These are phyloP conservation scores for Solenodon paradoxus DNA, from an alignment of 2,113 vertebrate genomes.

Conservation along the genomic window DNA sequence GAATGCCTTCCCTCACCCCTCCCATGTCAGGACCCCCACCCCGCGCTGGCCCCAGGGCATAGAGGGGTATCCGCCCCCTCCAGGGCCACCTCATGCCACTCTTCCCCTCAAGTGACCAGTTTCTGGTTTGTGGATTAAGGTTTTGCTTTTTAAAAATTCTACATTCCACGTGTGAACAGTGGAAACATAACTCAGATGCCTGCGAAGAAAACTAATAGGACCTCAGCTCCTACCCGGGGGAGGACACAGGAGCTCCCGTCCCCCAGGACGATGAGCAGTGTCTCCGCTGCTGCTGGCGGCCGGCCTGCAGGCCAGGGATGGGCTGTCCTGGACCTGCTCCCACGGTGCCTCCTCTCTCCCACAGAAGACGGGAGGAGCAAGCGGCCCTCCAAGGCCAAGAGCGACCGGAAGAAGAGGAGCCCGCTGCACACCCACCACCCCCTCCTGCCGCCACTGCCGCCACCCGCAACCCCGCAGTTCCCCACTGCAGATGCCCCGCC, in stretches of 20 bases:
- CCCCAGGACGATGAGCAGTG: too few relatives aligned
- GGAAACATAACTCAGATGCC: neutral
- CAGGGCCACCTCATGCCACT: neutral
- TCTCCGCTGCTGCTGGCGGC: neutral
- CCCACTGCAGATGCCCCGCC: accelerated
- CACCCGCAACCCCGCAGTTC: accelerated
- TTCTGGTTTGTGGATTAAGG: neutral
- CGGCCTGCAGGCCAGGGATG: neutral
- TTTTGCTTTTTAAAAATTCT: neutral
- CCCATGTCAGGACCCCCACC: neutral
- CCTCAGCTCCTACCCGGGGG: neutral
- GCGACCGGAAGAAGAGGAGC: conserved; percentile 81
- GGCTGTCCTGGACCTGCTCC: neutral
- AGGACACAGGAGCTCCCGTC: too few relatives aligned
- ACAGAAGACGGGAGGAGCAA: conserved; percentile 78
- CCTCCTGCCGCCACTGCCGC: neutral
- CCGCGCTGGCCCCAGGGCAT: accelerated
- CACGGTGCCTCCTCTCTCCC: neutral
- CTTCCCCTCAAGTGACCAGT: accelerated
- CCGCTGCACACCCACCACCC: conserved; percentile 20
- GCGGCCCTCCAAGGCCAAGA: conserved; percentile 74
- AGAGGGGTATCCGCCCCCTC: neutral
- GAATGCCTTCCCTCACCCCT: neutral
- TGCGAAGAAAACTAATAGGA: neutral
- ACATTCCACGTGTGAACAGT: accelerated